Base-by-base conservation (phyloP, 2,113 vertebrate genomes). In the Psittacara wagleri region DNA sequence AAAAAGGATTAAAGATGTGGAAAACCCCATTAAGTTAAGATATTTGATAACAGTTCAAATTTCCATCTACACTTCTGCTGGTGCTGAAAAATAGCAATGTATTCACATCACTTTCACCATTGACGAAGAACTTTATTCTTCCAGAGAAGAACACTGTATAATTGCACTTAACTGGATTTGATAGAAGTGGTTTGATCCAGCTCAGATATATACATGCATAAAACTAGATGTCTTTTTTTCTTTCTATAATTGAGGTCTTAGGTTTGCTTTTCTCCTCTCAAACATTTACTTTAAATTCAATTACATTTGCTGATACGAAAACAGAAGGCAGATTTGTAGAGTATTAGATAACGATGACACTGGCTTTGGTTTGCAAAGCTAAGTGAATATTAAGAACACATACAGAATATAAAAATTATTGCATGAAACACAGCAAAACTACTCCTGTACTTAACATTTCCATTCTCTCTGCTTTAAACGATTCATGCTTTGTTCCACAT, bases 241-340 rank as follows among this genome's bases (percentile, higher is more conserved):
- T 51, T 61, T 79, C 66, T 48, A 29, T 78, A 88, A 88, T 61
- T 68, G 48, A 78, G 28, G 37, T 82, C 64, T 90, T 81, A 15
- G 18, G 35, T 78, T 95, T 95, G 49, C 41, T 95, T 94, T 94
- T 75, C 57, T 88, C 46, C 43, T 89, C n/a, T 35, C 89, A 89
- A 92, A 94, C 31, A 79, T 86, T 96, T 92, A 86, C 90, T 94
- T 95, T 79, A 66, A 91, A 93, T 91, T 91, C 31, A 92, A 93
- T 86, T 89, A 84, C 55, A 87, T 75, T 62, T 86, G 75, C n/a
- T 82, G 81, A 51, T 88, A 64, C 33, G 78, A 61, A 86, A 92
- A 76, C 28, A 3, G 17, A 94, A 82, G 69, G 52, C 63, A 90
- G 84, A 76, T 83, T 83, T 95, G 82, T 74, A 84, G 59, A 72